Evolutionary conservation across 2,888 invertebrate genomes (phyloP).

Genomic region (Dioctria linearis): DNA sequence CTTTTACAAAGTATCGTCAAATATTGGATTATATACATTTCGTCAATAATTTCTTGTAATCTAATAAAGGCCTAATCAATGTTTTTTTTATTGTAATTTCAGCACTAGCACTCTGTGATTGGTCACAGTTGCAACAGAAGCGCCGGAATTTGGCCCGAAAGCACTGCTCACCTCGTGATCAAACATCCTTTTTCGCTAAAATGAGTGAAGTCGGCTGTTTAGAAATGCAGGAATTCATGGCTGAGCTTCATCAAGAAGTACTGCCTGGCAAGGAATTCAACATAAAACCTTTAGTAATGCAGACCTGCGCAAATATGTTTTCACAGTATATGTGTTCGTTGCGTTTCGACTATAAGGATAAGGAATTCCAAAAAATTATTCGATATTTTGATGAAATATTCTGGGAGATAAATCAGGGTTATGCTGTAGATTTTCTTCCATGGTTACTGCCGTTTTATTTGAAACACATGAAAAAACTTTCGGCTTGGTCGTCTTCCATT

Average conservation of each 20-base stretch:
- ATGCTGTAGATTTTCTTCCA: constrained; percentile 86
- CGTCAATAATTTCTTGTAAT: not conserved
- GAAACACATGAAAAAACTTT: constrained; percentile 77
- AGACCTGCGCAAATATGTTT: constrained; percentile 85
- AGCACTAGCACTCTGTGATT: constrained; percentile 88
- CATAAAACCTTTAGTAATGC: constrained; percentile 79
- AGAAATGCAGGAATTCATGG: constrained; percentile 76
- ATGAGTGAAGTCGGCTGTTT: constrained; percentile 77
- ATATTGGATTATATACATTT: too few relatives aligned
- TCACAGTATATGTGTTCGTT: constrained; percentile 85
- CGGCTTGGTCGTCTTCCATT: constrained; percentile 78
- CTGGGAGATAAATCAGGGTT: constrained; percentile 90
- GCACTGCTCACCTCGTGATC: constrained; percentile 83
- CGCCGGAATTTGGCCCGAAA: constrained; percentile 82
- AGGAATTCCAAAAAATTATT: constrained; percentile 77
- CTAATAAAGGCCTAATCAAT: not conserved
- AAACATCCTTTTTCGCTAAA: constrained; percentile 78
- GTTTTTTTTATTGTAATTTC: constrained; percentile 65
- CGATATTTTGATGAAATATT: constrained; percentile 86
- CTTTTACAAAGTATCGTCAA: too few relatives aligned
- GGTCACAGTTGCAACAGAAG: constrained; percentile 84
- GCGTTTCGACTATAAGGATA: constrained; percentile 78
- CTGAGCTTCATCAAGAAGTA: constrained; percentile 72
- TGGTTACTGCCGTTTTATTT: constrained; percentile 81
- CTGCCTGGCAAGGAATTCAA: constrained; percentile 71